Percentiles rank a stretch among this genome's conserved stretches.
phyloP scores from a whole-genome alignment of 2,888 invertebrate species.

The Chironomus tentans region DNA sequence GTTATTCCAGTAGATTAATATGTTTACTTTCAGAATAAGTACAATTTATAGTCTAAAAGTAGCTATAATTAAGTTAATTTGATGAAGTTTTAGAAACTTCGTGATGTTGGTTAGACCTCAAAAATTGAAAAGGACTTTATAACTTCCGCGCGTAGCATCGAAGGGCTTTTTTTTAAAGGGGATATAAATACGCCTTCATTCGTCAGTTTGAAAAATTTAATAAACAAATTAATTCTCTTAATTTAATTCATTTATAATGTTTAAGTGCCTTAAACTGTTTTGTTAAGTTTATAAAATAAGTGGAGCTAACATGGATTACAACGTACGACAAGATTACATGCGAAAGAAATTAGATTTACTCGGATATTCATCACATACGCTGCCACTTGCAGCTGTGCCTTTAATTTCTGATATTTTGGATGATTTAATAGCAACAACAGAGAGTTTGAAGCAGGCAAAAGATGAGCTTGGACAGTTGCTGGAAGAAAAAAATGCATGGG shows the following conservation, averaged over 20 bases:
- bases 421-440: constrained; percentile 81
- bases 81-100: not conserved
- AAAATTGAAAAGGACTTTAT: not conserved
- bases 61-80: not conserved
- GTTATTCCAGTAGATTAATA: not conserved
- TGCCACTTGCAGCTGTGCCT: constrained; percentile 67
- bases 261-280: not conserved
- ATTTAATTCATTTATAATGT: not conserved
- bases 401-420: constrained; percentile 70
- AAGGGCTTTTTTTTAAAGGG: no score
- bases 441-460: constrained; percentile 76
- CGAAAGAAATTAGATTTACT: constrained; percentile 68
- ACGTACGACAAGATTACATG: constrained; percentile 29
- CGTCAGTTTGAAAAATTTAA: no score
- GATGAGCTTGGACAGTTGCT: constrained; percentile 59
- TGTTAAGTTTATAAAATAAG: not conserved
- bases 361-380: constrained; percentile 64
- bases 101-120: not conserved
- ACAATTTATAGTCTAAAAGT: not conserved
- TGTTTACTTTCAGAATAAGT: not conserved
- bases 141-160: not conserved
- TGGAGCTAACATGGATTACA: not conserved
- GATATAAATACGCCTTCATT: no score
- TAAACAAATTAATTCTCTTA: no score
- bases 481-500: constrained; percentile 59